These are phyloP conservation scores for Semicossyphus pulcher DNA, from an alignment of 2,113 vertebrate genomes.

Conservation along the genomic window DNA sequence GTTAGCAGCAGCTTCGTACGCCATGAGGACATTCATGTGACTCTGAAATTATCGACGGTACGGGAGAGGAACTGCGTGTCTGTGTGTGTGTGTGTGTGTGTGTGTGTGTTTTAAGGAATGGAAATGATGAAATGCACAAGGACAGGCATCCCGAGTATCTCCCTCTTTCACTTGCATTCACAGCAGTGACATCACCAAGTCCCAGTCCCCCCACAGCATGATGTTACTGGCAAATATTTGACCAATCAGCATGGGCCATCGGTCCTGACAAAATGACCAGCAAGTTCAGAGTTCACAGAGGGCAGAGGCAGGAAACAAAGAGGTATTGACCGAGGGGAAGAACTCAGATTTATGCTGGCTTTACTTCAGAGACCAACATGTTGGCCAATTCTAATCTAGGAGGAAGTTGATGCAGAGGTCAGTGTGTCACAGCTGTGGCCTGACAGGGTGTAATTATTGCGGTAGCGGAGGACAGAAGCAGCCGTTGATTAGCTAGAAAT, in stretches of 20 bases:
- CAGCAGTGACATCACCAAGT: slow-evolving; percentile 48
- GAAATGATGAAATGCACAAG: slow-evolving; percentile 35
- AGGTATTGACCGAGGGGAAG: slow-evolving; percentile 53
- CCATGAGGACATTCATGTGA: slow-evolving; percentile 73
- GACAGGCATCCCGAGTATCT: slow-evolving; percentile 21
- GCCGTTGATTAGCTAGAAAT: slow-evolving; percentile 39
- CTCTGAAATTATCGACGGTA: slow-evolving; percentile 50
- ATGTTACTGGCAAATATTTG: slow-evolving; percentile 49
- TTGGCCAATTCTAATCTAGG: not conserved
- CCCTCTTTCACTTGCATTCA: not conserved
- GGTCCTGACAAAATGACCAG: slow-evolving; percentile 11
- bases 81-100: not conserved
- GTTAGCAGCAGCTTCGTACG: slow-evolving; percentile 30
- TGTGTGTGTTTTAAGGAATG: slow-evolving; percentile 23
- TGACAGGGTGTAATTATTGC: slow-evolving; percentile 8
- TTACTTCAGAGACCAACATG: slow-evolving; percentile 22
- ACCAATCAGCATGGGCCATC: slow-evolving; percentile 32
- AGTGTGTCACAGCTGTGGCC: slow-evolving; percentile 47
- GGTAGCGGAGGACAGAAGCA: slow-evolving; percentile 21
- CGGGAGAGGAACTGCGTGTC: not conserved
- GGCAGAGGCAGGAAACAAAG: slow-evolving; percentile 45
- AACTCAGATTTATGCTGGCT: slow-evolving; percentile 23
- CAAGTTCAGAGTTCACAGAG: slow-evolving; percentile 57
- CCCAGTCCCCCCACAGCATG: slow-evolving; percentile 9
- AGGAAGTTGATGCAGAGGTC: slow-evolving; percentile 51